Evolutionary conservation across 37 sponge, comb jelly and placozoan species (phyloP).

Genomic region (Mnemiopsis leidyi): DNA sequence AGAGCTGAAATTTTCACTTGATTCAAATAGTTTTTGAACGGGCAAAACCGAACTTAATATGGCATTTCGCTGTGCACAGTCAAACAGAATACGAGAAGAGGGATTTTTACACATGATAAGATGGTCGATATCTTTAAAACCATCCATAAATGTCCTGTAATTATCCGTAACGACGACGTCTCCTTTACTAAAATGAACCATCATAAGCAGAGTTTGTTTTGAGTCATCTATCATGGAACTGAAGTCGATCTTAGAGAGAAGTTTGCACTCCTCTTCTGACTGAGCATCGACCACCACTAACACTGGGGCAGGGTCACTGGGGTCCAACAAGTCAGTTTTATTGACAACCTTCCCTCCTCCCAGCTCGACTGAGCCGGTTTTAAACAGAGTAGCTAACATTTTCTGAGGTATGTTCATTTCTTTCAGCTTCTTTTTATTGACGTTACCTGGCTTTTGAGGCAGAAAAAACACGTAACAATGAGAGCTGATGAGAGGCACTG

Average conservation of each 20-base stretch:
- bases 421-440: slow-evolving; percentile 7
- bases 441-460: not conserved
- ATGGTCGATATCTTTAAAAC: not conserved
- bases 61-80: slow-evolving; percentile 42
- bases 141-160: not conserved
- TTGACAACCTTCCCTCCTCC: slow-evolving; percentile 18
- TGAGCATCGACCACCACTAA: slow-evolving; percentile 18
- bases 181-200: slow-evolving; percentile 7
- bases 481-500: not conserved
- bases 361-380: slow-evolving; percentile 11
- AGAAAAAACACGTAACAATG: slow-evolving; percentile 4
- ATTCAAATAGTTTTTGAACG: not conserved
- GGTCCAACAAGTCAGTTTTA: slow-evolving; percentile 22
- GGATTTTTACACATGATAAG: slow-evolving; percentile 45
- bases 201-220: not conserved
- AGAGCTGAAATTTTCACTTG: not conserved
- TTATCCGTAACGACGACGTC: not conserved
- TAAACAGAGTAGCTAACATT: not conserved
- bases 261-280: not conserved
- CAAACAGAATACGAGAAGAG: not conserved
- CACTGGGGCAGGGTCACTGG: slow-evolving; percentile 33
- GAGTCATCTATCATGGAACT: not conserved
- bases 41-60: slow-evolving; percentile 34
- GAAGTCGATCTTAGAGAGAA: not conserved
- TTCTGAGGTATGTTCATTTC: slow-evolving; percentile 36